A percentile compares a stretch with the other conserved stretches of the same genome.
phyloP scores from a whole-genome alignment of 2,113 vertebrate genomes.

The Suricata suricatta region DNA sequence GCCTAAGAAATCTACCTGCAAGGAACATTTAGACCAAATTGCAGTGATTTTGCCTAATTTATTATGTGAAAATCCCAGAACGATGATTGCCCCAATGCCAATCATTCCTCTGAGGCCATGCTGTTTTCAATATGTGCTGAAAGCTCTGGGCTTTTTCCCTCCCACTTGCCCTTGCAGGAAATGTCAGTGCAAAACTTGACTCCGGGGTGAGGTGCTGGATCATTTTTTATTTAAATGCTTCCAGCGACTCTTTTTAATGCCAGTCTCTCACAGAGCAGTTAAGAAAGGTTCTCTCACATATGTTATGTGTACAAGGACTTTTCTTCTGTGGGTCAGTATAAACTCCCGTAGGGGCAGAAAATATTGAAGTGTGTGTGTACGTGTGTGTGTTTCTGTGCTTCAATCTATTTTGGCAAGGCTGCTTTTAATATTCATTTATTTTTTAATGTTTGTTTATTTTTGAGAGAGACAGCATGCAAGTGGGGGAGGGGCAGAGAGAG shows the following conservation, averaged over 20 bases:
- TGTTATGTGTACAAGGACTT: conserved; percentile 25
- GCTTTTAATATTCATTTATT: background rate
- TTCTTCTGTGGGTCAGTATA: conserved; percentile 51
- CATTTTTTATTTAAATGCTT: conserved; percentile 67
- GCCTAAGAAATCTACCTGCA: conserved; percentile 54
- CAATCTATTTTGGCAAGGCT: background rate
- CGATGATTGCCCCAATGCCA: conserved; percentile 51
- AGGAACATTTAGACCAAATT: conserved; percentile 66
- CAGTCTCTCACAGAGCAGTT: conserved; percentile 37
- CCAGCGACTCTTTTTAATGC: conserved; percentile 66
- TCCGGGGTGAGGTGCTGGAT: conserved; percentile 20
- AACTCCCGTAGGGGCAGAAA: conserved; percentile 33
- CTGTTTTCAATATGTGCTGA: conserved; percentile 65
- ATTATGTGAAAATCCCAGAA: conserved; percentile 60
- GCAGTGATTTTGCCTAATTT: conserved; percentile 63
- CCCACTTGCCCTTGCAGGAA: conserved; percentile 2
- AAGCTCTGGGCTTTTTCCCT: background rate
- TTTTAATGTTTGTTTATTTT: too few relatives aligned
- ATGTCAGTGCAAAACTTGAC: conserved; percentile 54
- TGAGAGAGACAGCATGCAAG: too few relatives aligned
- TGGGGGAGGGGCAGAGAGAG: too few relatives aligned
- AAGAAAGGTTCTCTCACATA: conserved; percentile 43
- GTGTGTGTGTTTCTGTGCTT: background rate
- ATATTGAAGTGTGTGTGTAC: conserved; percentile 37
- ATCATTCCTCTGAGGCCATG: conserved; percentile 44